phyloP scores from a whole-genome alignment of 2,113 vertebrate genomes.

The Ptychochromis oligacanthus region DNA sequence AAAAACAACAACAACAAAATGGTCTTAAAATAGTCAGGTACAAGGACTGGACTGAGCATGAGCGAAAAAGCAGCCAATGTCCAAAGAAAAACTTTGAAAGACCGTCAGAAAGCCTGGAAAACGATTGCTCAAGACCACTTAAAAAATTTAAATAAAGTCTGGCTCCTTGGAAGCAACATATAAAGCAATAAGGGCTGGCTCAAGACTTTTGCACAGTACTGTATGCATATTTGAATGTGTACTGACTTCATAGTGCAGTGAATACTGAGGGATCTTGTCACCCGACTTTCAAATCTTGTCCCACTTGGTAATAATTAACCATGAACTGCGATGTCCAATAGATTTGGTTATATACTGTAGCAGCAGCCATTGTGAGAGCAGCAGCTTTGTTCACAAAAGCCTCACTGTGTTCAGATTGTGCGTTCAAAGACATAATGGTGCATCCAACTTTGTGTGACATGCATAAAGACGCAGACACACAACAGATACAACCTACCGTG shows the following conservation, averaged over 20 bases:
- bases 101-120: no score
- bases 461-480: conserved; percentile 25
- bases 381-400: conserved; percentile 7
- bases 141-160: no score
- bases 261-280: not conserved
- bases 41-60: no score
- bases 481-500: conserved; percentile 19
- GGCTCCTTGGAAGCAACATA: no score
- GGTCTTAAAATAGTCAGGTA: no score
- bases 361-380: not conserved
- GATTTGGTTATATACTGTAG: not conserved
- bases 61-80: no score
- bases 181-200: no score
- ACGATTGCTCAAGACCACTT: no score
- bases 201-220: no score
- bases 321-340: not conserved
- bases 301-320: not conserved
- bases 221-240: not conserved
- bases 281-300: not conserved
- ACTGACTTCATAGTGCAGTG: not conserved
- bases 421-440: not conserved
- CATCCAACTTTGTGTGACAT: conserved; percentile 2
- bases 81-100: no score
- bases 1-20: no score
- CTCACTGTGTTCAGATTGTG: not conserved